Conservation (phyloP, 2,113 vertebrate genomes). For the Silurus meridionalis region DNA sequence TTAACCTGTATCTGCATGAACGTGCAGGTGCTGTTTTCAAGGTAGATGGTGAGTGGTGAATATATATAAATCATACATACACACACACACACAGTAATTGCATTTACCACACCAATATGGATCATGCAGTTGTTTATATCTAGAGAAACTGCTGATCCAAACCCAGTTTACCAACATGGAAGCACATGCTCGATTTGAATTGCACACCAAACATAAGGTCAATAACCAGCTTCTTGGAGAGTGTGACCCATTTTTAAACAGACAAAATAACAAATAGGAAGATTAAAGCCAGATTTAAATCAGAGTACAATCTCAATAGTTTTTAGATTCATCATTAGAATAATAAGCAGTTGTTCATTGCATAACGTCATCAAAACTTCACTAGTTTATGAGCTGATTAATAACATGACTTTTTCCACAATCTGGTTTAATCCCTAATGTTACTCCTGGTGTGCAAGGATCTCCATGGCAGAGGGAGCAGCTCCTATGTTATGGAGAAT, state of each 20-base stretch:
- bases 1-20: neutral
- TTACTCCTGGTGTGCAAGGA: constrained; percentile 34
- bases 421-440: constrained; percentile 5
- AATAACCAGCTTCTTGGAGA: neutral
- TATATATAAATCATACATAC: neutral
- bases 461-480: constrained; percentile 26
- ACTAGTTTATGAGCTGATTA: neutral
- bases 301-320: neutral
- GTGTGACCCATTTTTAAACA: neutral
- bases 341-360: neutral
- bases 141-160: constrained; percentile 19
- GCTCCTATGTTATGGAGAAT: constrained; percentile 8
- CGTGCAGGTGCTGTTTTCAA: neutral
- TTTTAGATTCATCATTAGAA: too few relatives aligned
- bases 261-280: neutral
- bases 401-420: neutral
- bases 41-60: neutral
- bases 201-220: constrained; percentile 33
- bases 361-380: neutral
- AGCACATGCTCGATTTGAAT: constrained; percentile 19
- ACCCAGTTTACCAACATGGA: constrained; percentile 12
- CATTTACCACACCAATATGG: neutral
- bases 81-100: neutral
- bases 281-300: constrained; percentile 14
- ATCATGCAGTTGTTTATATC: constrained; percentile 24